A percentile compares a stretch with the other conserved stretches of the same genome.
These are phyloP conservation scores for Pseudococcus viburni DNA, from an alignment of 2,888 invertebrate genomes.

Conservation along the genomic window DNA sequence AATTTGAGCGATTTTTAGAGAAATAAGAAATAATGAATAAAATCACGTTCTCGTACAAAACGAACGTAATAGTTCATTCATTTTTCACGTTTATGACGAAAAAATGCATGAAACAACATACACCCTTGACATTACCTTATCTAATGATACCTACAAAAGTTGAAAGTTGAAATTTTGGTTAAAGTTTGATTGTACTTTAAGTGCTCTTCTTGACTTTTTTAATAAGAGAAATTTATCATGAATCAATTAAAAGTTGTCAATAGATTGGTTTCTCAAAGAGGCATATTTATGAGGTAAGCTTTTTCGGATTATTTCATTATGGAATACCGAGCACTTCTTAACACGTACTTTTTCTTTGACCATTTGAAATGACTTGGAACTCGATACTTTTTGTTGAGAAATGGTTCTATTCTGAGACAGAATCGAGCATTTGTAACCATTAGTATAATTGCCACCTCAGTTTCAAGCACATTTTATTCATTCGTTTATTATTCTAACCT, in stretches of 20 bases:
- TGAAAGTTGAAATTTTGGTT: neutral
- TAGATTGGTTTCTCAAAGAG: neutral
- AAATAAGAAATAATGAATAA: too few species aligned
- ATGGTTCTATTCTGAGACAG: neutral
- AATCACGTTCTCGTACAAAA: neutral
- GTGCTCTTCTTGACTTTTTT: neutral
- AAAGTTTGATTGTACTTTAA: neutral
- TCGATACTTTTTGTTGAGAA: neutral
- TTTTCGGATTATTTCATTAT: neutral
- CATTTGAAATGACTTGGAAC: neutral
- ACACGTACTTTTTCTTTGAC: neutral
- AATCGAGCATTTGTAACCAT: neutral
- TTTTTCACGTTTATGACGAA: neutral
- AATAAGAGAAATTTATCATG: neutral
- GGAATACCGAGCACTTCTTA: neutral
- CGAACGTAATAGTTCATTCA: neutral
- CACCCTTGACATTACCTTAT: constrained; percentile 31
- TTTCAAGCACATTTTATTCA: neutral
- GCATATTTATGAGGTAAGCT: constrained; percentile 24
- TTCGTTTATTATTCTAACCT: neutral
- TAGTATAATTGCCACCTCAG: neutral
- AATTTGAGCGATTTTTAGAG: too few species aligned
- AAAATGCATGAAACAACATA: neutral
- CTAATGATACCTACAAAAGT: constrained; percentile 12
- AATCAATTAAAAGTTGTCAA: constrained; percentile 7